These are phyloP conservation scores for Oreocharis arfaki DNA, from an alignment of 2,113 vertebrate genomes.

Conservation along the genomic window DNA sequence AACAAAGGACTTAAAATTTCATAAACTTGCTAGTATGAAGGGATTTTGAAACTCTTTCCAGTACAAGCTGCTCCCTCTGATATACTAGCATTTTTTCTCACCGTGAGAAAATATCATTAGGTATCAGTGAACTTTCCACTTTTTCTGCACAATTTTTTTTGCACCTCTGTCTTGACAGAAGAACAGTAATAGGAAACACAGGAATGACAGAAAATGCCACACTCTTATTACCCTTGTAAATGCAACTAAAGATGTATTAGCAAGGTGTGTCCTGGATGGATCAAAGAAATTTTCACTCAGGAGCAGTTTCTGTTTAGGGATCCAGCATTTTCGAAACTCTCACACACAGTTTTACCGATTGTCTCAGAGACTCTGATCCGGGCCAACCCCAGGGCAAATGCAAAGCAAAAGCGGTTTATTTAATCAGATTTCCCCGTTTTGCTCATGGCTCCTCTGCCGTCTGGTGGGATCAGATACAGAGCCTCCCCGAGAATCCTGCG, in stretches of 20 bases:
- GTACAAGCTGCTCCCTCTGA: not conserved
- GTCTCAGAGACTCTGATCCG: not conserved
- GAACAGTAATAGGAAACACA: not conserved
- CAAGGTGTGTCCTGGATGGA: not conserved
- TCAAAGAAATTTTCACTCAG: not conserved
- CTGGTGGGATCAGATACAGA: not conserved
- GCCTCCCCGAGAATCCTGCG: not conserved
- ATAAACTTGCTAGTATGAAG: not conserved
- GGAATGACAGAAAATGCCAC: not conserved
- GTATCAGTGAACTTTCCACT: not conserved
- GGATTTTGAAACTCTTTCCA: not conserved
- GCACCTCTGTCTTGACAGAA: not conserved
- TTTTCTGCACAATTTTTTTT: not conserved
- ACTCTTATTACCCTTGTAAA: not conserved
- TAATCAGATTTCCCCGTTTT: not conserved
- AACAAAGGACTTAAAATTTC: not conserved
- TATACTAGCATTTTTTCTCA: not conserved
- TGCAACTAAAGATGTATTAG: not conserved
- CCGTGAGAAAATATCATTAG: not conserved
- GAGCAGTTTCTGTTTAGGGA: not conserved
- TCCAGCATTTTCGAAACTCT: not conserved
- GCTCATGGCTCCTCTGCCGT: not conserved
- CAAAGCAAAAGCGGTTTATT: not conserved
- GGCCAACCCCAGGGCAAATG: not conserved
- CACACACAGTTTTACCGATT: not conserved